Evolutionary conservation across 2,888 invertebrate species (phyloP).

Genomic region (Tetragonisca angustula): DNA sequence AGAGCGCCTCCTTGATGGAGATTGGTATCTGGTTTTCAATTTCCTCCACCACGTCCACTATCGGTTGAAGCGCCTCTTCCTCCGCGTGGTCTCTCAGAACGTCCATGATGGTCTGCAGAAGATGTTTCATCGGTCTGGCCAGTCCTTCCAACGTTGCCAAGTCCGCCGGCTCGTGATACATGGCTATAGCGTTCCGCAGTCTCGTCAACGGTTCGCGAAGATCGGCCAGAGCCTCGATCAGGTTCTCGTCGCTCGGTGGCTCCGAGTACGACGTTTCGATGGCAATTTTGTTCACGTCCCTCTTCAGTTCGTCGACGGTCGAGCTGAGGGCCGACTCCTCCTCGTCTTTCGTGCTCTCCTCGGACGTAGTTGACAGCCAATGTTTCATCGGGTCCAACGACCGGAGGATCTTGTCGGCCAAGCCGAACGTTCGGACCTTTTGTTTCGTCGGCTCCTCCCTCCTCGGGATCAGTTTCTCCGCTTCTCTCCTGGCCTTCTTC

Average conservation of each 20-base stretch:
- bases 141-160: constrained; percentile 69
- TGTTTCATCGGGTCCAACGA: constrained; percentile 72
- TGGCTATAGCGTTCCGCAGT: constrained; percentile 67
- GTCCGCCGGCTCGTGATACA: constrained; percentile 70
- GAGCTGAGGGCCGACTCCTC: constrained; percentile 63
- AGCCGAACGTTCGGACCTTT: neutral
- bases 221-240: constrained; percentile 72
- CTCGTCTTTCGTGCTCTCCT: constrained; percentile 65
- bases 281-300: constrained; percentile 71
- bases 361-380: constrained; percentile 70
- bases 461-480: constrained; percentile 15
- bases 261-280: constrained; percentile 76
- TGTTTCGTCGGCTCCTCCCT: constrained; percentile 16
- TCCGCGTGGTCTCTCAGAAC: constrained; percentile 62
- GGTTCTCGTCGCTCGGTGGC: constrained; percentile 71
- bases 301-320: constrained; percentile 69
- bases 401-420: constrained; percentile 54
- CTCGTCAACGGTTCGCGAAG: constrained; percentile 71
- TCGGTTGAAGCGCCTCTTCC: constrained; percentile 64
- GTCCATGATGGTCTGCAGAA: constrained; percentile 69
- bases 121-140: constrained; percentile 70
- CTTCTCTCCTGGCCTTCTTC: constrained; percentile 55
- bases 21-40: constrained; percentile 75
- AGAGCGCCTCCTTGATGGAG: constrained; percentile 72
- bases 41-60: constrained; percentile 73